Evolutionary conservation across 1,140 invertebrate genomes (phyloP), one percentile per base, ranked within the genome.

Genomic region (Euura lappo): DNA sequence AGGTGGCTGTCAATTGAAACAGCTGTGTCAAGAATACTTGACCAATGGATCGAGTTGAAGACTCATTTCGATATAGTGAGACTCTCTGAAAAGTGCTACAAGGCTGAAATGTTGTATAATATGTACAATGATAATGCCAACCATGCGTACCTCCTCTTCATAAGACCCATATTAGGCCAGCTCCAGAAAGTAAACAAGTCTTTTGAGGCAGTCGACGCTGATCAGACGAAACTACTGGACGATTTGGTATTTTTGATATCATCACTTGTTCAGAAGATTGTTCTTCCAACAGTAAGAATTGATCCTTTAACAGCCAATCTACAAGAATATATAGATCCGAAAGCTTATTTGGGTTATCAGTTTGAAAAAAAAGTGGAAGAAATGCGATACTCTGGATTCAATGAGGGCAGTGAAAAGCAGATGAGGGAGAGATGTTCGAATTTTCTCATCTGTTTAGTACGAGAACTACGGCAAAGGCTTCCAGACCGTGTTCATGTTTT

Each of bases 1-100:
- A 74, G 84, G 72, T 87, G 83, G 82, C 73, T 87, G 64, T 83
- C 81, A 46, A 82, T 83, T 72, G 81, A 81, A 73, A 60, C 77
- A 67, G 81, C 81, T 11, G 81, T 85, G 3, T 74, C 76, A 71
- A 45, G 79, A 67, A 83, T 85, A 66, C 70, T 81, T 6, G 75
- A 83, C 10, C 83, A 87, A 72, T 87, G 81, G 80, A 7, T 78
- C 44, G 83, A 86, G 75, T 79, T 86, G 71, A 84, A 84, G 80
- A 65, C 69, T 44, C 78, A 81, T 75, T 83, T 83, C 70, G 44
- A 73, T 65, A 47, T 75, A 6, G 72, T 77, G 46, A 73, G 75
- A 65, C 28, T 74, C 7, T 72, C 74, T 8, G 75, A 80, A 65
- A 77, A 76, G 70, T 78, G 72, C 74, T 81, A 76, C 45, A 82